Base-by-base conservation (phyloP, 2,797 vertebrate genomes). In the Poeciliopsis turneri region DNA sequence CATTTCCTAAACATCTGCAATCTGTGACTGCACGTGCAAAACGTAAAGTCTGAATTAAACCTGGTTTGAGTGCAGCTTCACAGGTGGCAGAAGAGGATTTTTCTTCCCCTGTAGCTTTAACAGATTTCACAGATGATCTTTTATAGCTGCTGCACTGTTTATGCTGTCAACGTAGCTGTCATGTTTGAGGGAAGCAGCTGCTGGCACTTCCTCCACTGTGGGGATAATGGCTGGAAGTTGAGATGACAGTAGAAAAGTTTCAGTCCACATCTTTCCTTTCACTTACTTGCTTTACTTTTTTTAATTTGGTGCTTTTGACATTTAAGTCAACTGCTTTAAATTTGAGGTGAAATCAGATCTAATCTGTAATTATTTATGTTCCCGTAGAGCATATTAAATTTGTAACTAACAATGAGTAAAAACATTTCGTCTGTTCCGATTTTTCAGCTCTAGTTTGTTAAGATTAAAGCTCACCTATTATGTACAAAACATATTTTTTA, bases 141-240 rank as follows among this genome's bases (percentile, higher is more conserved):
- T 59, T 78, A 72, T 85, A 81, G 75, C 82, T 82, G 84, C 81
- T 80, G 86, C 78, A 9, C 53, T 79, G 80, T 71, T 78, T 81
- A 80, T 61, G 78, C 84, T 79, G 87, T 90, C 89, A 89, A 45
- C 84, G 82, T 87, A 88, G 75, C 83, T 89, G 85, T 90, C 86
- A 86, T 82, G 77, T 78, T 74, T 80, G 77, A 85, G 77, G 77
- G 75, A 86, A 85, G 89, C 78, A 78, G 84, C 25, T 75, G 88
- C 83, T 88, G 88, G 82, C 84, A 80, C 76, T 70, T 81, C 80
- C 75, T 75, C 78, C 82, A 82, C 70, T 83, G 85, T 84, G 75
- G 76, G 83, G 53, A 83, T 86, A 83, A 88, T 85, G 70, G 74
- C 70, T 78, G 79, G 77, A 71, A 53, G 83, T 82, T 81, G 57